Evolutionary conservation across 64 coral and sea anemone genomes (phyloP).

Genomic region (Orbicella faveolata): DNA sequence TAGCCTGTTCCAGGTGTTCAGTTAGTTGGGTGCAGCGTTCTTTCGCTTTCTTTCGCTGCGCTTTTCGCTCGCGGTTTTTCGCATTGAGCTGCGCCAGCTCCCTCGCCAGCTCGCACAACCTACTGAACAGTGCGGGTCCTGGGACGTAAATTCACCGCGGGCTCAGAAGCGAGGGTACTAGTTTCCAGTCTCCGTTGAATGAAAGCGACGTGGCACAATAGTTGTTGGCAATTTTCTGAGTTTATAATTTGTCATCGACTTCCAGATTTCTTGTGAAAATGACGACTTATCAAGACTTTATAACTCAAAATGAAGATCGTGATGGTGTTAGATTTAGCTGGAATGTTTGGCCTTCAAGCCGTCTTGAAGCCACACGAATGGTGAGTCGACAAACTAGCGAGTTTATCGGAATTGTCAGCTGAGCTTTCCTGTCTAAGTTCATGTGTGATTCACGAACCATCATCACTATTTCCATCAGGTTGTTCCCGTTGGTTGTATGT

Average conservation of each 20-base stretch:
- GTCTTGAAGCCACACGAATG: constrained; percentile 98
- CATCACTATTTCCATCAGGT: constrained; percentile 59
- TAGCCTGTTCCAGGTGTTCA: too few species aligned
- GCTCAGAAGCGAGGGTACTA: neutral
- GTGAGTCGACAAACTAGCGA: constrained; percentile 33
- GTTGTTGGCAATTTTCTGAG: neutral
- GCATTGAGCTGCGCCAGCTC: too few species aligned
- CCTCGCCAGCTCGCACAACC: too few species aligned
- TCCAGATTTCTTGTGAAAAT: constrained; percentile 35
- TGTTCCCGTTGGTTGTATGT: constrained; percentile 95
- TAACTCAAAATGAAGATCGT: constrained; percentile 98
- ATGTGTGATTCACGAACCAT: neutral
- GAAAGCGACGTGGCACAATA: constrained; percentile 28
- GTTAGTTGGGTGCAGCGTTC: too few species aligned
- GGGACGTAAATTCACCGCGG: too few species aligned
- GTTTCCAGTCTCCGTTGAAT: neutral
- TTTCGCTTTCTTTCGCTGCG: too few species aligned
- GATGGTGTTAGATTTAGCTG: constrained; percentile 99
- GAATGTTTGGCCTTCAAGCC: constrained; percentile 99
- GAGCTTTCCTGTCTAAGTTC: too few species aligned
- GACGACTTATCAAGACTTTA: constrained; percentile 98
- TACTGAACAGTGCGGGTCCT: too few species aligned
- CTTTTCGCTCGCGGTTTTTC: too few species aligned
- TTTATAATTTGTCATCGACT: neutral
- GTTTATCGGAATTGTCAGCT: neutral